Conservation (phyloP, 2,888 invertebrate genomes). For the Epsilonema sp. region DNA sequence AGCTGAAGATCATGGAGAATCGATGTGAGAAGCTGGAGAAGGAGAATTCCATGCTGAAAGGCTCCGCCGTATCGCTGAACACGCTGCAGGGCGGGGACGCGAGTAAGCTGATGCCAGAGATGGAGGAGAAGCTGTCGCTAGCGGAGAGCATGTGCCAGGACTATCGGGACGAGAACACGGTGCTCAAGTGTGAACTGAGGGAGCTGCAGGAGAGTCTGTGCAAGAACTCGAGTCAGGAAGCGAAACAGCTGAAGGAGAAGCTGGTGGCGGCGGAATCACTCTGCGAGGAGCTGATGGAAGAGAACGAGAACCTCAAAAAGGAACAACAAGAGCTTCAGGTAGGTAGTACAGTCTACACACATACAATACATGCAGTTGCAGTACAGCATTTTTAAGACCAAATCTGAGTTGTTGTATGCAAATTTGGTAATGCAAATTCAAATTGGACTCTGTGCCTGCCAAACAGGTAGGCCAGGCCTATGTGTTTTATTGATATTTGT, state of each 20-base stretch:
- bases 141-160: slow-evolving; percentile 18
- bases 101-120: slow-evolving; percentile 41
- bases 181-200: slow-evolving; percentile 46
- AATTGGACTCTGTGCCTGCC: too few relatives aligned
- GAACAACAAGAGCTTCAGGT: too few relatives aligned
- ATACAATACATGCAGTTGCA: too few relatives aligned
- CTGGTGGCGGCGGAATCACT: slow-evolving; percentile 67
- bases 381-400: too few relatives aligned
- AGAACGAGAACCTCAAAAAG: slow-evolving; percentile 79
- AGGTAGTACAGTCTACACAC: too few relatives aligned
- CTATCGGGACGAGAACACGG: slow-evolving; percentile 50
- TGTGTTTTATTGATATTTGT: too few relatives aligned
- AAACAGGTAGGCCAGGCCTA: too few relatives aligned
- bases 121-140: slow-evolving; percentile 40
- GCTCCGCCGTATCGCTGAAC: slow-evolving; percentile 13
- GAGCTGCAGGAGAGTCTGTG: slow-evolving; percentile 38
- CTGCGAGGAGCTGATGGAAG: slow-evolving; percentile 81
- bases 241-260: slow-evolving; percentile 57
- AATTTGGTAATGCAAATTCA: too few relatives aligned
- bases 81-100: slow-evolving; percentile 36
- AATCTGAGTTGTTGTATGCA: too few relatives aligned
- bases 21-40: slow-evolving; percentile 10
- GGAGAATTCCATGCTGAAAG: slow-evolving; percentile 6
- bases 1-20: slow-evolving; percentile 10
- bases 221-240: slow-evolving; percentile 15